Evolutionary conservation across 2,113 vertebrate genomes (phyloP).

Genomic region (Rhadina sibilatrix): DNA sequence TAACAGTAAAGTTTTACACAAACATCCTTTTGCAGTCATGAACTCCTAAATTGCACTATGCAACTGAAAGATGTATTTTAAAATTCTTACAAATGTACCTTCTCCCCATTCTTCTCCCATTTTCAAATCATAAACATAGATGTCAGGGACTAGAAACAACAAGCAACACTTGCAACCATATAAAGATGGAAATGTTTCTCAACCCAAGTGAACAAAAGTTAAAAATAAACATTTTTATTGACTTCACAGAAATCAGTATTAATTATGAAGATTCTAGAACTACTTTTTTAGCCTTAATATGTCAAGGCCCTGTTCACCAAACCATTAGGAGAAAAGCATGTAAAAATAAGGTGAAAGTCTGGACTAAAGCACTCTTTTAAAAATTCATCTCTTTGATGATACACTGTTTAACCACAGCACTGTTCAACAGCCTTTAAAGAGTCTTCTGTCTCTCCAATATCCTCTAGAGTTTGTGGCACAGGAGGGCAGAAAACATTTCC

Average conservation of each 20-base stretch:
- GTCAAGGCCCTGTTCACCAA: background rate
- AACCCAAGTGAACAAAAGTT: background rate
- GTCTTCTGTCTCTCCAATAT: background rate
- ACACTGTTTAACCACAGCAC: constrained; percentile 17
- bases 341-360: constrained; percentile 8
- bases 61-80: background rate
- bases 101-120: background rate
- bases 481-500: constrained; percentile 56
- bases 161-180: background rate
- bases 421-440: constrained; percentile 15
- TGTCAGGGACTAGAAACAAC: background rate
- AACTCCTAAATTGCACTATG: background rate
- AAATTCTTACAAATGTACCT: background rate
- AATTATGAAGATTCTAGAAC: background rate
- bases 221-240: background rate
- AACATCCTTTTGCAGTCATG: background rate
- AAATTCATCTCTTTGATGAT: background rate
- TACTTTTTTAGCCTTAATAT: background rate
- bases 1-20: background rate
- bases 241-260: background rate
- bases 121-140: background rate
- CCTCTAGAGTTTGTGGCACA: background rate
- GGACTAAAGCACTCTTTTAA: constrained; percentile 9
- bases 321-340: constrained; percentile 7
- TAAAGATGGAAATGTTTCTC: background rate